Evolutionary conservation across 2,888 invertebrate genomes (phyloP).

Genomic region (Timema cristinae): DNA sequence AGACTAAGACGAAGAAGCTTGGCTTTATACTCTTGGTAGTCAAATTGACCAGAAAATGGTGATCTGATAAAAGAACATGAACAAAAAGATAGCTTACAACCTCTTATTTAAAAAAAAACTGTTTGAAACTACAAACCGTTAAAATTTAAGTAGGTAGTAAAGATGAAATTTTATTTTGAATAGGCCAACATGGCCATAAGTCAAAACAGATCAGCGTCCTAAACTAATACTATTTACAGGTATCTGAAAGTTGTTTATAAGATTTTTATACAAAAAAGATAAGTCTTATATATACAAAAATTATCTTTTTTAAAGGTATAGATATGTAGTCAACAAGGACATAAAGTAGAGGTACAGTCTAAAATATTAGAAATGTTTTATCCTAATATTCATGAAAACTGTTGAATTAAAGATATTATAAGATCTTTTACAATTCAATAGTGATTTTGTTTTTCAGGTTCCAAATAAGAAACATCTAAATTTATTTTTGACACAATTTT

Average conservation of each 20-base stretch:
- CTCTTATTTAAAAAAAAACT: background rate
- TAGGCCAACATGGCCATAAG: background rate
- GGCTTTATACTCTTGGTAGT: conserved; percentile 66
- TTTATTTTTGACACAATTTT: too few relatives aligned
- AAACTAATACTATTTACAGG: too few relatives aligned
- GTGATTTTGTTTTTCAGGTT: too few relatives aligned
- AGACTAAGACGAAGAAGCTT: conserved; percentile 73
- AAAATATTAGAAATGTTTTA: too few relatives aligned
- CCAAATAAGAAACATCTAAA: too few relatives aligned
- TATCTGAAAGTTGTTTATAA: too few relatives aligned
- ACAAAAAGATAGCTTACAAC: background rate
- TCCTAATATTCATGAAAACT: background rate
- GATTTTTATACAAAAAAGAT: too few relatives aligned
- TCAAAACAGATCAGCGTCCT: too few relatives aligned
- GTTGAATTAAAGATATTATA: background rate
- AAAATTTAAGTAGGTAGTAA: background rate
- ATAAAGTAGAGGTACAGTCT: too few relatives aligned
- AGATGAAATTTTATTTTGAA: conserved; percentile 1
- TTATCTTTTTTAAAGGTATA: too few relatives aligned
- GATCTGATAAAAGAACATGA: conserved; percentile 43
- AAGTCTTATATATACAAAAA: too few relatives aligned
- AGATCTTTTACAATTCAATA: background rate
- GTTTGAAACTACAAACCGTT: background rate
- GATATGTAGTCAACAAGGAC: too few relatives aligned
- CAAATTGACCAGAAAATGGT: conserved; percentile 60